Base-by-base conservation (phyloP, 2,888 invertebrate genomes). In the Arrhopalites spinosus region DNA sequence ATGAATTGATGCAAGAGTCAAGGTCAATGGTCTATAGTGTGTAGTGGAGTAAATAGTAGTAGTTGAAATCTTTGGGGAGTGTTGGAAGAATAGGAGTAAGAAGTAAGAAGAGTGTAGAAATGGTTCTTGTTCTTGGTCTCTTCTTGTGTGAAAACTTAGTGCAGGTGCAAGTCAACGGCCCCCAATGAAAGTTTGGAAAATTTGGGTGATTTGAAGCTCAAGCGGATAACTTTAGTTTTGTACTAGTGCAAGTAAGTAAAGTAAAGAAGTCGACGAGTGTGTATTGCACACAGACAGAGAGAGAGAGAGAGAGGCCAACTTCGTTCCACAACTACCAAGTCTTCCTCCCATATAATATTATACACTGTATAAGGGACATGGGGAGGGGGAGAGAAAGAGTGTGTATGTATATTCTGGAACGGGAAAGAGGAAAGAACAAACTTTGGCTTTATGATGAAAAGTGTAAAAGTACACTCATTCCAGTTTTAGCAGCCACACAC, bases 181-280 rank as follows among this genome's bases (percentile, higher is more conserved):
- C 77, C 69, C 75, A 73, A 77, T 75, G 74, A 75, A 75, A 75
- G 78, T 78, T 75, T 73, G 78, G 75, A 78, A 77, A 77, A 75
- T 78, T 78, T 78, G 75, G 75, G 78, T 73, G 75, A 78, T 75
- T 78, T 78, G 75, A 75, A 77, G 75, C 77, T 75, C 67, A 75
- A 77, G 75, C 75, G 78, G 78, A 78, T 78, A 78, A 78, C 72
- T 78, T 78, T 78, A 78, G 78, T 78, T 78, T 78, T 73, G 78
- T 67, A 75, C 70, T 73, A 75, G 78, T 78, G 73, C 70, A 75
- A 77, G 77, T 77, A 75, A 77, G 75, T 77, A 68, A 74, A 68
- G 68, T 64, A 64, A 50, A 73, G 66, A 66, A 63, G 75, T 68
- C 67, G 67, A 56, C 63, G 53, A 68, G 68, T 69, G 74, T 74